Evolutionary conservation across 2,113 vertebrate species (phyloP).

Genomic region (Okapia johnstoni): DNA sequence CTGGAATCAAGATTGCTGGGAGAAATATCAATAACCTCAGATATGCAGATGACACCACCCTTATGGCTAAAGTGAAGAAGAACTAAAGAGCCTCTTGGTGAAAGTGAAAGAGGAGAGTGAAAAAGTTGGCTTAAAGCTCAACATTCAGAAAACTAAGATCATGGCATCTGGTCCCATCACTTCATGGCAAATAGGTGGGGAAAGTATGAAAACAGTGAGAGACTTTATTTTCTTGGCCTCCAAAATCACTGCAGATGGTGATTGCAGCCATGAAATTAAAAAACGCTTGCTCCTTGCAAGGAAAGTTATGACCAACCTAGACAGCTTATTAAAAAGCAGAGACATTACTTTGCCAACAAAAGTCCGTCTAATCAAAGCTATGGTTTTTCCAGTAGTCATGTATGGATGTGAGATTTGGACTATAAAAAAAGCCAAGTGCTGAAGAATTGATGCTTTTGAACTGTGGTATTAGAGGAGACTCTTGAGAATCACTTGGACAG

Average conservation of each 20-base stretch:
- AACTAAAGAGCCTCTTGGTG: background rate
- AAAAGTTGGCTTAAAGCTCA: background rate
- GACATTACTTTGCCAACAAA: background rate
- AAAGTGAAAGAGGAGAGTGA: background rate
- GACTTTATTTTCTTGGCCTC: fast-evolving
- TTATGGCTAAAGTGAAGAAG: background rate
- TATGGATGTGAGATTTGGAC: background rate
- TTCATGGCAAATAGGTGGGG: background rate
- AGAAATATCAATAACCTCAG: background rate
- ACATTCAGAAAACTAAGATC: background rate
- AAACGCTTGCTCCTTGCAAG: background rate
- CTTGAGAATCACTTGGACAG: background rate
- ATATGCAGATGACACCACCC: background rate
- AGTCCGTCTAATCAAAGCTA: background rate
- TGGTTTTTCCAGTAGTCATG: background rate
- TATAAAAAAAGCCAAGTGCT: fast-evolving
- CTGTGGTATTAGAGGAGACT: background rate
- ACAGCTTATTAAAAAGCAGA: background rate
- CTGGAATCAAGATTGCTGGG: background rate
- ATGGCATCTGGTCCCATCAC: background rate
- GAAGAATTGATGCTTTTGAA: background rate
- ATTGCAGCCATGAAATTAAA: background rate
- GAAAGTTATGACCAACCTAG: background rate
- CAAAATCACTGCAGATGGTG: background rate
- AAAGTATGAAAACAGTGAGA: background rate